phyloP scores from a whole-genome alignment of 2,888 invertebrate species.

The Hylaea fasciaria region DNA sequence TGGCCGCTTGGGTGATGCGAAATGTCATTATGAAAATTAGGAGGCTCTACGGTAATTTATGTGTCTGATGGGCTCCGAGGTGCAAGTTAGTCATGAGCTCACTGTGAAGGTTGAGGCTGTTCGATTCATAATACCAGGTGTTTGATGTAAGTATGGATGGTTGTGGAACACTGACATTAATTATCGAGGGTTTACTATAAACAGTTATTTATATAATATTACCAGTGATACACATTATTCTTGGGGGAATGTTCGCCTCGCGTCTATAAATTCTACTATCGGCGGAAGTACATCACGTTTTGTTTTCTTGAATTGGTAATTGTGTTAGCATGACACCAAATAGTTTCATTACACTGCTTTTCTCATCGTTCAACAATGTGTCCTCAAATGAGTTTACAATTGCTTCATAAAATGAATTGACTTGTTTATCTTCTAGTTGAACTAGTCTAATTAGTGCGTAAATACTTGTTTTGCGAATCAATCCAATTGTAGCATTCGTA shows the following conservation, averaged over 20 bases:
- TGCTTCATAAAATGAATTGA: conserved; percentile 21
- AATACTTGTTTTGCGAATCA: conserved; percentile 19
- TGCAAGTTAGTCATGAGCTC: too few species aligned
- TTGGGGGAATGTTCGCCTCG: too few species aligned
- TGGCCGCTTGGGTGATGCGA: background rate
- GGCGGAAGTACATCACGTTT: too few species aligned
- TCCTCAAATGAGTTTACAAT: conserved; percentile 12
- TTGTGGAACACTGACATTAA: too few species aligned
- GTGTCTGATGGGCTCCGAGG: background rate
- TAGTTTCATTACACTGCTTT: conserved; percentile 14
- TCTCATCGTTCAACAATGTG: conserved; percentile 21
- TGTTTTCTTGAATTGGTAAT: too few species aligned
- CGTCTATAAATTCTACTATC: too few species aligned
- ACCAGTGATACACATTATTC: too few species aligned
- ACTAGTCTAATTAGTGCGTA: conserved; percentile 6
- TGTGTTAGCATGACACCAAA: background rate
- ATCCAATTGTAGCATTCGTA: conserved; percentile 19
- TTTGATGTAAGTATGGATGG: too few species aligned
- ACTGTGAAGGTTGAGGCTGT: too few species aligned
- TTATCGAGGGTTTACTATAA: too few species aligned
- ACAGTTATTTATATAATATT: too few species aligned
- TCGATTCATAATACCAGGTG: too few species aligned
- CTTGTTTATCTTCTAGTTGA: conserved; percentile 18
- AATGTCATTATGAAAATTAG: conserved; percentile 6
- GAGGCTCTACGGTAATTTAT: background rate